Evolutionary conservation across 2,113 vertebrate species (phyloP), one percentile per base, ranked within the genome.

Genomic region (Pao palembangensis): DNA sequence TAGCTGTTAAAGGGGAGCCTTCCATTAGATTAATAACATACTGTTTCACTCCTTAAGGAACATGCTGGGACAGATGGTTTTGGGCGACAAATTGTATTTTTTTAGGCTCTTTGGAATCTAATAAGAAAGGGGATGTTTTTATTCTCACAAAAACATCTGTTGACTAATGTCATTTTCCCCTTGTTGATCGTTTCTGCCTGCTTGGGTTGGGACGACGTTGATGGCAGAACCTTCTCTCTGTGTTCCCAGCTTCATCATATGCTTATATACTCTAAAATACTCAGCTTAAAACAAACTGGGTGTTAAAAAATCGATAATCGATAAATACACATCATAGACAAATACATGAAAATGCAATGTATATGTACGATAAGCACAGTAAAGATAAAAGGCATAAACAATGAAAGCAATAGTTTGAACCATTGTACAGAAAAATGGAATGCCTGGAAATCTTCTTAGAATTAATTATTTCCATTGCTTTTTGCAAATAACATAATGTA

Each of bases 111-210:
- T 49, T 56, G 8, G 31, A 48, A 34, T 34, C 58, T 49, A 34
- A 2, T 16, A 17, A 17, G 43, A 16, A 17, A 44, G 17, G 43
- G 14, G 16, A 38, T 38, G 34, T 8, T 11, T 28, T 11, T 38
- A 38, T 38, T 44, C 28, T 46, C 34, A 14, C 19, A 47, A 64
- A 58, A n/a, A 16, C 62, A 70, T 63, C 58, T 70, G 58, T 38
- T 38, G 44, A 51, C 5, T 42, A 44, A 18, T 61, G 25, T 53
- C 20, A 51, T 51, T 15, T 34, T 16, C 18, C n/a, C 21, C 38
- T 46, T 11, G 1, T 28, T 10, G 2, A 59, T 19, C 18, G 1
- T 48, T 51, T 25, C 34, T 38, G 34, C 34, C 34, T 38, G 34
- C 34, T 4, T 12, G 34, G 8, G 11, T 38, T 1, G 11, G 34